A percentile compares a stretch with the other conserved stretches of the same genome.
Evolutionary conservation across 2,113 vertebrate genomes (phyloP).

Genomic region (Macquaria australasica): DNA sequence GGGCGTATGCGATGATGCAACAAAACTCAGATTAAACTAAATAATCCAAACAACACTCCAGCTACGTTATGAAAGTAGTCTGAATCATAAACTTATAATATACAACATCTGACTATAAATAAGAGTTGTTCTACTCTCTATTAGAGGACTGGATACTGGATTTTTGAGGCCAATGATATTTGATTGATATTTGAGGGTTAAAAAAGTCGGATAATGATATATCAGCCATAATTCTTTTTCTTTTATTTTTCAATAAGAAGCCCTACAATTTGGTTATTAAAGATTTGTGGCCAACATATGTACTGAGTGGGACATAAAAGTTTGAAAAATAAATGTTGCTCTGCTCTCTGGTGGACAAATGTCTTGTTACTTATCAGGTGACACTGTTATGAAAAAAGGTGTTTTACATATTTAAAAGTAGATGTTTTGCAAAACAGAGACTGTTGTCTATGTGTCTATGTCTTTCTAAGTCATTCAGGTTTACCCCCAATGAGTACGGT

Average conservation of each 20-base stretch:
- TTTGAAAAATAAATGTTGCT: not conserved
- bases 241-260: not conserved
- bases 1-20: not conserved
- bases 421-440: not conserved
- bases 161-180: not conserved
- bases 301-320: not conserved
- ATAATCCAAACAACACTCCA: not conserved
- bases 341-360: not conserved
- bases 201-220: not conserved
- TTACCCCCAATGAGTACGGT: not conserved
- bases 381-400: not conserved
- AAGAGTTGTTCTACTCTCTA: not conserved
- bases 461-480: not conserved
- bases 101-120: not conserved
- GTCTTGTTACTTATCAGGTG: not conserved
- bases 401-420: not conserved
- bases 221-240: not conserved
- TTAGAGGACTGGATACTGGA: not conserved
- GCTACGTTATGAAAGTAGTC: slow-evolving; percentile 5
- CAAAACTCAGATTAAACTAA: slow-evolving; percentile 15
- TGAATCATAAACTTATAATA: not conserved
- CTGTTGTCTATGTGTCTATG: too few species aligned
- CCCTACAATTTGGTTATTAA: not conserved
- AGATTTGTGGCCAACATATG: not conserved
- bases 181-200: not conserved